Evolutionary conservation across 2,113 vertebrate genomes (phyloP), one percentile per base, ranked within the genome.

Genomic region (Perccottus glenii): DNA sequence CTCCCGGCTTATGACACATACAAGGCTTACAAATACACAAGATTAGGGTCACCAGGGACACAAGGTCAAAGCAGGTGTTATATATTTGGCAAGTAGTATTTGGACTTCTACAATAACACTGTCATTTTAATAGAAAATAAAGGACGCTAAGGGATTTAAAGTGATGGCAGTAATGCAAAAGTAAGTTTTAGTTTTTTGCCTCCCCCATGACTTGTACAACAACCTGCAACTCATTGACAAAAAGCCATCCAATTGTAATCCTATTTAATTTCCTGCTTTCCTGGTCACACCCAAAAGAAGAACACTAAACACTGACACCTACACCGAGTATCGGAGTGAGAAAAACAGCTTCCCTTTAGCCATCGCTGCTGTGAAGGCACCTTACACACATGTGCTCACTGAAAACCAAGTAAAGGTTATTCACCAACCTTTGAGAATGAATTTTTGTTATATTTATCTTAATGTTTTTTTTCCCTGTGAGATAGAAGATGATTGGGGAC

Each of bases 381-480:
- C 73, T 77, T 69, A 83, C 48, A 62, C 80, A 60, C 76, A 71
- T 57, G 60, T 9, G 11, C 67, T 55, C 63, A 47, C 27, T 19
- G 46, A 38, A n/a, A 4, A 50, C 46, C 9, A 33, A 73, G 60
- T 44, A 73, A 69, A 83, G 73, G 77, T 87, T 78, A 84, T 84
- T 85, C 79, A 71, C 75, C 64, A 56, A 62, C 64, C 58, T 16
- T 57, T 48, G 83, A 82, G 70, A 81, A 80, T 70, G 65, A 73
- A 65, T 80, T 79, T 81, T 64, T 62, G 63, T 73, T 73, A 82
- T 82, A 84, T 85, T 80, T 67, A 72, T 85, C 82, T 78, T 89
- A 83, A 86, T 89, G 85, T 83, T 50, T 59, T 84, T 84, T 84
- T 40, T 55, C 73, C 72, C 49, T 0, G 15, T 44, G 70, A 83